Evolutionary conservation across 2,888 invertebrate genomes (phyloP).

Genomic region (Amiota communis): DNA sequence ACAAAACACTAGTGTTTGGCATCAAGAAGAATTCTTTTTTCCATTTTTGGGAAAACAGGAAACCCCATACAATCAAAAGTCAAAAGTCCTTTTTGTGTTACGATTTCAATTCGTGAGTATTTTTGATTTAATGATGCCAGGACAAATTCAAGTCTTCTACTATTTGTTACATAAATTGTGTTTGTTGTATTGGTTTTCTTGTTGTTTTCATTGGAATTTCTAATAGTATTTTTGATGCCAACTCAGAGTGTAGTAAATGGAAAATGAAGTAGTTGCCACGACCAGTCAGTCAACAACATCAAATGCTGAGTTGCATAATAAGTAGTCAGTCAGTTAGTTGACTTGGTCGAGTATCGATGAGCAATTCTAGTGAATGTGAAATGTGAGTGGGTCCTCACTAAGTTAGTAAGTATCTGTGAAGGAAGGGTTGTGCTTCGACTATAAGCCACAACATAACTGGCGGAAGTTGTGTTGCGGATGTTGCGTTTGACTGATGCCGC

Average conservation of each 20-base stretch:
- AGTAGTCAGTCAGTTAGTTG: slow-evolving; percentile 21
- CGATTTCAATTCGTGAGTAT: slow-evolving; percentile 61
- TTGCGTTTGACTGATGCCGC: slow-evolving; percentile 56
- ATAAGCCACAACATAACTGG: background rate
- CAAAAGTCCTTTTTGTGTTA: slow-evolving; percentile 46
- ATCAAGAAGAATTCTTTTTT: background rate
- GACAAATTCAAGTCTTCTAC: slow-evolving; percentile 55
- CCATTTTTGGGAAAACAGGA: slow-evolving; percentile 32
- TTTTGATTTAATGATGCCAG: slow-evolving; percentile 64
- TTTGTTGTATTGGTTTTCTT: slow-evolving; percentile 1
- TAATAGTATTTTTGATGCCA: too few species aligned
- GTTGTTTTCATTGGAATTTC: background rate
- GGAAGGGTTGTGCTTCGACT: background rate
- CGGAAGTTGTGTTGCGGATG: slow-evolving; percentile 46
- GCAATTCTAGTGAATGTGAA: background rate
- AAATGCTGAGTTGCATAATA: slow-evolving; percentile 11
- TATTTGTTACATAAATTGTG: slow-evolving; percentile 30
- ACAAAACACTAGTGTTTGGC: background rate
- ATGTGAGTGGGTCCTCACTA: too few species aligned
- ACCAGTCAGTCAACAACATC: slow-evolving; percentile 18
- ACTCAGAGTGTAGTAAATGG: too few species aligned
- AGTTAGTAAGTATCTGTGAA: too few species aligned
- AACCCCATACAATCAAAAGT: slow-evolving; percentile 56
- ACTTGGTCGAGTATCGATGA: background rate
- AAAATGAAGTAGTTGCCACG: slow-evolving; percentile 49